Evolutionary conservation across 1,140 invertebrate genomes (phyloP).

Genomic region (Xylocopa sonorina): DNA sequence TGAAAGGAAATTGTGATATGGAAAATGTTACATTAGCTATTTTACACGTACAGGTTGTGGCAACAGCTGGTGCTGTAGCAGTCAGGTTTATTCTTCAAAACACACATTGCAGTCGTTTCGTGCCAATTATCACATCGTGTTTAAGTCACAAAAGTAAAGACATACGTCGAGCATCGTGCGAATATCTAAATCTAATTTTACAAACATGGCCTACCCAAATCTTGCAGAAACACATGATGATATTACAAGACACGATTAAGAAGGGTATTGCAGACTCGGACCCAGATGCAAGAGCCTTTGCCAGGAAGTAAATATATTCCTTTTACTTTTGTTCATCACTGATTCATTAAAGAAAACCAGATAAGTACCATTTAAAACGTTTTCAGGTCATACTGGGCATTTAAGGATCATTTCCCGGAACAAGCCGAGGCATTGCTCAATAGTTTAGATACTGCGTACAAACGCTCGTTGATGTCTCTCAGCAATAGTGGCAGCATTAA

Average conservation of each 20-base stretch:
- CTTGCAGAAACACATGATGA: conserved; percentile 90
- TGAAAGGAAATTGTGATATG: not conserved
- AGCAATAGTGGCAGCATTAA: conserved; percentile 82
- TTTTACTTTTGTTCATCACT: not conserved
- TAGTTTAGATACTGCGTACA: conserved; percentile 91
- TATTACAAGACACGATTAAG: conserved; percentile 92
- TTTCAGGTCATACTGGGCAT: conserved; percentile 93
- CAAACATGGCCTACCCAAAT: conserved; percentile 92
- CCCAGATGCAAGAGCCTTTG: conserved; percentile 90
- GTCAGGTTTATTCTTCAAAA: conserved; percentile 95
- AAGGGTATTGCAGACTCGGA: conserved; percentile 96
- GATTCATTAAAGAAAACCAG: too few relatives aligned
- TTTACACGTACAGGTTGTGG: conserved; percentile 87
- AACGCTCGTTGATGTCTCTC: conserved; percentile 88
- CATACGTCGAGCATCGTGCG: conserved; percentile 91
- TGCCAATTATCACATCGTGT: conserved; percentile 93
- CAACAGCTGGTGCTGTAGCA: conserved; percentile 93
- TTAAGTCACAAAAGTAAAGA: conserved; percentile 95
- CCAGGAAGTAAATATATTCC: conserved; percentile 85
- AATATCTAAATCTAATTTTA: conserved; percentile 92
- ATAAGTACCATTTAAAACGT: not conserved
- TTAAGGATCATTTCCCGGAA: conserved; percentile 94
- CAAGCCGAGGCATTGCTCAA: conserved; percentile 93
- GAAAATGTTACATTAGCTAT: conserved; percentile 7
- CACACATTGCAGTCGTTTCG: conserved; percentile 91